Conservation (phyloP, 2,797 vertebrate genomes). For the Falco naumanni region DNA sequence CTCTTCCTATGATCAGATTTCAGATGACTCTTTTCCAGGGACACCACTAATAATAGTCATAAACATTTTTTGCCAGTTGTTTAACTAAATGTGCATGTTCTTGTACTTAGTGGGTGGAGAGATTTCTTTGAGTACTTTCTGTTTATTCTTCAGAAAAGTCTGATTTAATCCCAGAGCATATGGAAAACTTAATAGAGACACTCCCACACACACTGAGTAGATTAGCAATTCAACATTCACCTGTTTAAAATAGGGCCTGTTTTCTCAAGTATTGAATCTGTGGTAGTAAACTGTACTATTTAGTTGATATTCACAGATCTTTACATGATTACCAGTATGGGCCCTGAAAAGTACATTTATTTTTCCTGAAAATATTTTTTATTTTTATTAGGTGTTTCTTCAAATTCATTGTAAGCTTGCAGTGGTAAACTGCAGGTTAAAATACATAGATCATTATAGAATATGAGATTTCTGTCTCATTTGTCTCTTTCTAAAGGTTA, state of each 20-base stretch:
- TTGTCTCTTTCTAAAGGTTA: neutral
- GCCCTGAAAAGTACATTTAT: neutral
- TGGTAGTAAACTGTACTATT: neutral
- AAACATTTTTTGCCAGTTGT: neutral
- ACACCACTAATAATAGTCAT: neutral
- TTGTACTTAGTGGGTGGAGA: neutral
- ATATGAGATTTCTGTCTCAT: neutral
- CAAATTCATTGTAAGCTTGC: neutral
- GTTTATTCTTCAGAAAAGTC: conserved; percentile 16
- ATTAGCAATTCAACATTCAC: neutral
- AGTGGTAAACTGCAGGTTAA: neutral
- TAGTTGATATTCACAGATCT: neutral
- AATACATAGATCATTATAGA: neutral
- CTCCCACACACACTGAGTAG: neutral
- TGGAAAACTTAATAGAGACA: neutral
- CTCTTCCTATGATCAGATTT: neutral
- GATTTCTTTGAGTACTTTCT: neutral
- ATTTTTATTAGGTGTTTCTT: neutral
- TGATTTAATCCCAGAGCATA: neutral
- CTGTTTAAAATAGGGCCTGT: neutral
- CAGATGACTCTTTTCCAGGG: neutral
- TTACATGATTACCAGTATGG: neutral
- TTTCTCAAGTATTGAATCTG: neutral
- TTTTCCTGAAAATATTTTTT: neutral
- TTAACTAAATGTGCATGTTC: neutral